phyloP scores from a whole-genome alignment of 53 echinoderm and acorn worm species.

The Stichopus horrens region DNA sequence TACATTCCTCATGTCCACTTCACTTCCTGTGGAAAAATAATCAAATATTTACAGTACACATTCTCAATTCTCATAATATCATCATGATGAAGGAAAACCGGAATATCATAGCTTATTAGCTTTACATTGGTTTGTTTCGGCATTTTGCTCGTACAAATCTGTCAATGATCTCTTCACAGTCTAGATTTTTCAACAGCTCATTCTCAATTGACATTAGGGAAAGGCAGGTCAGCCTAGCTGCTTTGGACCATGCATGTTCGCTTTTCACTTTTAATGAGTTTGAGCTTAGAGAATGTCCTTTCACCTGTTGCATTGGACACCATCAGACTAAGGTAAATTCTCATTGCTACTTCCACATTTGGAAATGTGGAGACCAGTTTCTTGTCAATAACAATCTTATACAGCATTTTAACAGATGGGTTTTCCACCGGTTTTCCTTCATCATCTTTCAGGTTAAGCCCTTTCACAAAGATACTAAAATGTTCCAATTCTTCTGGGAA shows the following conservation, averaged over 20 bases:
- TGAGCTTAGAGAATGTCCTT: conserved; percentile 43
- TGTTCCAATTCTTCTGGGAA: conserved; percentile 32
- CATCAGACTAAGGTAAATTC: conserved; percentile 44
- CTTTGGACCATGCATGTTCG: conserved; percentile 44
- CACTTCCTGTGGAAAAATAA: no score
- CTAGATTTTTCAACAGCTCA: conserved; percentile 37
- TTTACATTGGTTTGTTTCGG: conserved; percentile 37
- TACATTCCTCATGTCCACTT: no score
- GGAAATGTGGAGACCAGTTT: conserved; percentile 43
- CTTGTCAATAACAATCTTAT: conserved; percentile 37
- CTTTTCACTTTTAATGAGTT: conserved; percentile 40
- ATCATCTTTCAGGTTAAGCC: conserved; percentile 36
- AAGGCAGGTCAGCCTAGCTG: conserved; percentile 42
- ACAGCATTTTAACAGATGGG: conserved; percentile 44
- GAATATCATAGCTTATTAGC: conserved; percentile 33
- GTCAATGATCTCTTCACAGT: conserved; percentile 44
- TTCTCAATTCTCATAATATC: conserved; percentile 35
- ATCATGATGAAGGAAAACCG: conserved; percentile 42
- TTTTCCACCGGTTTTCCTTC: conserved; percentile 38
- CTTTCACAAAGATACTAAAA: conserved; percentile 43
- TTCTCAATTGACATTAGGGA: conserved; percentile 42
- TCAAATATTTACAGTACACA: no score
- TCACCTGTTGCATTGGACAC: conserved; percentile 41
- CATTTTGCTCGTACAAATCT: conserved; percentile 43
- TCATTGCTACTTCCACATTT: conserved; percentile 41